These are phyloP conservation scores for Lathronympha strigana DNA, from an alignment of 2,888 invertebrate species.

Conservation along the genomic window DNA sequence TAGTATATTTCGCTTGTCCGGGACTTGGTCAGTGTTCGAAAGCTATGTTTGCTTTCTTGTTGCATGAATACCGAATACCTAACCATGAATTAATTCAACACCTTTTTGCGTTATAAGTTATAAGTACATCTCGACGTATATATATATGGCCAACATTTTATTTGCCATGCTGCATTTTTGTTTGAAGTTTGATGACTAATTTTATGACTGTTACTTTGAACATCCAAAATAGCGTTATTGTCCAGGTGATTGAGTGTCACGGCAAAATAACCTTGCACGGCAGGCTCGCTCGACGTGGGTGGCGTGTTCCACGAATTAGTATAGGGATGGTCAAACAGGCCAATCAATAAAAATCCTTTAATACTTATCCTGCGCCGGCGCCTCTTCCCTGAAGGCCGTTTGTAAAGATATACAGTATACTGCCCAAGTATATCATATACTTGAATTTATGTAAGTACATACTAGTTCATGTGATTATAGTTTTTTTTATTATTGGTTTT, in stretches of 20 bases:
- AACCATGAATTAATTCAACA: no score
- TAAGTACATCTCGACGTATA: no score
- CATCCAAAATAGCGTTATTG: conserved; percentile 13
- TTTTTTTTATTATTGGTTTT: no score
- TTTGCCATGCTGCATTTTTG: neutral
- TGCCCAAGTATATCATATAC: no score
- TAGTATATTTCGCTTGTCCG: no score
- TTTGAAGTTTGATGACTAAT: conserved; percentile 8
- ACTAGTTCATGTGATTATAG: no score
- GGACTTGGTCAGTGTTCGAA: no score
- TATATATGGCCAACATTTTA: neutral
- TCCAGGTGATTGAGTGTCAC: conserved; percentile 38
- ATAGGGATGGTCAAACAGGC: conserved; percentile 60
- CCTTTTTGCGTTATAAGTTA: no score
- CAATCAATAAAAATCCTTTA: conserved; percentile 42
- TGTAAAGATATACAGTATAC: neutral
- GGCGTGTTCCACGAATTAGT: conserved; percentile 76
- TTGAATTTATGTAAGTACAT: no score
- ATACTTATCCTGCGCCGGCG: conserved; percentile 6
- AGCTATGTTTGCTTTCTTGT: no score
- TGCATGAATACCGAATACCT: no score
- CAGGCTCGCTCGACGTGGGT: conserved; percentile 68
- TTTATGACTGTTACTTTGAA: conserved; percentile 2
- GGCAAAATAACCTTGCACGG: conserved; percentile 39
- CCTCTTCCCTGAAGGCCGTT: neutral